Evolutionary conservation across 2,113 vertebrate species (phyloP).

Genomic region (Leptodactylus fuscus): DNA sequence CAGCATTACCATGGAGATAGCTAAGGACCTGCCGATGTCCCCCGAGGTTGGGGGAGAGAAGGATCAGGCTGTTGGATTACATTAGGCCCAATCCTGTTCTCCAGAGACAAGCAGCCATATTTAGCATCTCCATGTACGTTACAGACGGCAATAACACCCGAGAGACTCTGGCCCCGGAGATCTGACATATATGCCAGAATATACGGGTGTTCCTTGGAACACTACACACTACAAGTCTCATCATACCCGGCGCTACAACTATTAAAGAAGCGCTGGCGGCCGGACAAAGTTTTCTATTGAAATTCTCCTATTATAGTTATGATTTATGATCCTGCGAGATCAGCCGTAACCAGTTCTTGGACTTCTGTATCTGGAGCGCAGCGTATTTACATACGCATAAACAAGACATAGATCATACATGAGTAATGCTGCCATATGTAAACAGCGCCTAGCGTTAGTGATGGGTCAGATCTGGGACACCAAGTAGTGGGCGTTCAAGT

Average conservation of each 20-base stretch:
- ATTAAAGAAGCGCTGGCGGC: not conserved
- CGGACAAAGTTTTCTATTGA: not conserved
- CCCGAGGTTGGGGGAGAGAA: no score
- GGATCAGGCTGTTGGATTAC: no score
- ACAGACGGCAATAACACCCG: no score
- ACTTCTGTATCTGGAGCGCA: not conserved
- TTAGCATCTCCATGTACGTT: no score
- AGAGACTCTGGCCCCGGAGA: no score
- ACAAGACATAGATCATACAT: constrained; percentile 24
- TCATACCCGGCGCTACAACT: not conserved
- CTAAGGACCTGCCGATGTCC: no score
- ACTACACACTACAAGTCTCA: not conserved
- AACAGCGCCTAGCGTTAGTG: not conserved
- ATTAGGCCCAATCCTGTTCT: no score
- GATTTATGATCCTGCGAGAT: not conserved
- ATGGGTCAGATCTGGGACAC: not conserved
- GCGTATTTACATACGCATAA: not conserved
- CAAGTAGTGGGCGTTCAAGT: not conserved
- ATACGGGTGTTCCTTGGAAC: no score
- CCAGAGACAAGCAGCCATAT: no score
- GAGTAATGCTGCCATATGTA: not conserved
- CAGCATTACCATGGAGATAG: no score
- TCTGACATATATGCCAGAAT: no score
- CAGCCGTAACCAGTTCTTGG: not conserved
- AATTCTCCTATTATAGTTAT: not conserved